Conservation (phyloP, 2,797 vertebrate genomes). For the Eremophila alpestris region DNA sequence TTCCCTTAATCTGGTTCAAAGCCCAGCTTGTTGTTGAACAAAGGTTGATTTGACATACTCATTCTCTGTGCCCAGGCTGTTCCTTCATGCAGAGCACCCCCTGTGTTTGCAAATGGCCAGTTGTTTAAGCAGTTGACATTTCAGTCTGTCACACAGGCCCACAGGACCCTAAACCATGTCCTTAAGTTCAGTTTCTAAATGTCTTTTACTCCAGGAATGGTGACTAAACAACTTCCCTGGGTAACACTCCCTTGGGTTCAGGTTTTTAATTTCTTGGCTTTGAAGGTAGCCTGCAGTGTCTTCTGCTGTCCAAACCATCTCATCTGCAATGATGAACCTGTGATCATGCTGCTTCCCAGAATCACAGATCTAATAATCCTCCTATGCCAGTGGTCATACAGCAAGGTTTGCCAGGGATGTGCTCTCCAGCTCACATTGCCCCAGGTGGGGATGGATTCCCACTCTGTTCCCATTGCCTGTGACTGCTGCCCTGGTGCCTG, state of each 20-base stretch:
- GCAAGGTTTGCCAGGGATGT: accelerated
- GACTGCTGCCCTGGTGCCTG: not conserved
- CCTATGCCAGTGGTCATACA: not conserved
- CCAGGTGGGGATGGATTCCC: not conserved
- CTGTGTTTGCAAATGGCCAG: not conserved
- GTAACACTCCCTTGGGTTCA: not conserved
- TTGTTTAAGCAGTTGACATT: not conserved
- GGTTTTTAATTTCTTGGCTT: not conserved
- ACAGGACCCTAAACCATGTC: not conserved
- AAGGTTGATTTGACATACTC: not conserved
- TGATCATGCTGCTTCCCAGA: not conserved
- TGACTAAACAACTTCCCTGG: not conserved
- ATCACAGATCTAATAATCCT: not conserved
- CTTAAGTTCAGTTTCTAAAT: too few species aligned
- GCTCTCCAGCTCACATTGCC: not conserved
- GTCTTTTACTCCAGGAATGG: not conserved
- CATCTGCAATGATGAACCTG: not conserved
- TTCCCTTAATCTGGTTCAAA: not conserved
- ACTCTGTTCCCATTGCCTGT: too few species aligned
- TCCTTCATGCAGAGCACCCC: not conserved
- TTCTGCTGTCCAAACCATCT: not conserved
- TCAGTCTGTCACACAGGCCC: not conserved
- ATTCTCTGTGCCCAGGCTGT: not conserved
- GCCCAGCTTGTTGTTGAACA: not conserved
- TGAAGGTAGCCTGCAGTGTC: not conserved